Base-by-base conservation (phyloP, 2,888 invertebrate species). In the Scaptomyza parva region DNA sequence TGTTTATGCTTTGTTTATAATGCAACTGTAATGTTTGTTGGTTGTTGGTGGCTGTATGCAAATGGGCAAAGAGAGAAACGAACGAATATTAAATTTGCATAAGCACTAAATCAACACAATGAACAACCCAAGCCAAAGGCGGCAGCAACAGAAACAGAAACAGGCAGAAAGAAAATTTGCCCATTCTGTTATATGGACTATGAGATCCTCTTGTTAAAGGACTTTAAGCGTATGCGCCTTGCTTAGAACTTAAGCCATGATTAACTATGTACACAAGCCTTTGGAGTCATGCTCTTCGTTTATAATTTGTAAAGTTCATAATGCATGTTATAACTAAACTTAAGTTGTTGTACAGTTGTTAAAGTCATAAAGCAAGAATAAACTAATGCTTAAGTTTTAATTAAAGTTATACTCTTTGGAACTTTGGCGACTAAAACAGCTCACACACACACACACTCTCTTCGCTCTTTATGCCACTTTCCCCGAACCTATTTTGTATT, bases 21-120 rank as follows among this genome's bases (percentile, higher is more conserved):
- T 86, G 86, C 88, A 88, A 86, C 77, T 76, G 73, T 83, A 72
- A 76, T 86, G 84, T 76, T 59, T 67, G 65, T n/a, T n/a, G n/a
- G n/a, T n/a, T n/a, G n/a, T n/a, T n/a, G n/a, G n/a, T n/a, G n/a
- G n/a, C n/a, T 79, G 64, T 70, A 79, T 79, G 84, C 72, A 86
- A 78, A 67, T 82, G 88, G 61, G 61, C 30, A 30, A 41, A 40
- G 54, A 57, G 51, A 11, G 14, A 61, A 65, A 58, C 64, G 70
- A 76, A 73, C 86, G 72, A 67, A 73, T 70, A 88, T 88, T 83
- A 86, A 83, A 88, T 83, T 83, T 83, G 86, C 82, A 83, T 83
- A 88, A 83, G 84, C 86, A 86, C 86, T 83, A 88, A 88, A 83
- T 83, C 80, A 81, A 81, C 80, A 87, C 80, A 78, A 85, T 74